A percentile compares a stretch with the other conserved stretches of the same genome.
Conservation (phyloP, 2,888 invertebrate genomes). For the Melanostoma scalare region DNA sequence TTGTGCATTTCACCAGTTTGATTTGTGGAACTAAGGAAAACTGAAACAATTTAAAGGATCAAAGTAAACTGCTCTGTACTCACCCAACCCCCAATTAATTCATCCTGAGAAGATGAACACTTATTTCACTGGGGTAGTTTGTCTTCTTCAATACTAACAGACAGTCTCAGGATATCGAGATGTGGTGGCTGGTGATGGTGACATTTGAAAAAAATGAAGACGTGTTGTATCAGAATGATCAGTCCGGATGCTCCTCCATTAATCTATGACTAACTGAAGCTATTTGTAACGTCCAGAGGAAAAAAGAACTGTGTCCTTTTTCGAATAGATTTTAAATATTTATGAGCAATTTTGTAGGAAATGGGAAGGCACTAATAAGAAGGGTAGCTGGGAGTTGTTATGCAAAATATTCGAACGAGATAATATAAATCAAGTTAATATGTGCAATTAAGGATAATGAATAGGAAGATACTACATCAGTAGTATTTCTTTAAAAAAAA, state of each 20-base stretch:
- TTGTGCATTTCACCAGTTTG: background rate
- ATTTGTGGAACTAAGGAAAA: slow-evolving; percentile 23
- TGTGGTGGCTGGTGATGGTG: slow-evolving; percentile 61
- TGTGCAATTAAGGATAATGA: slow-evolving; percentile 25
- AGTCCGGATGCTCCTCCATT: slow-evolving; percentile 59
- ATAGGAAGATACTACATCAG: too few species aligned
- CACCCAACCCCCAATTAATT: slow-evolving; percentile 45
- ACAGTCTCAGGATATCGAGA: slow-evolving; percentile 35
- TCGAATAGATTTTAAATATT: slow-evolving; percentile 62
- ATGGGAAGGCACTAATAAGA: slow-evolving; percentile 39
- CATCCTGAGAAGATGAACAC: slow-evolving; percentile 53
- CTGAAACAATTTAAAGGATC: slow-evolving; percentile 43
- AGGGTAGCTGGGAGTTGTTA: slow-evolving; percentile 31
- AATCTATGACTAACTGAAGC: slow-evolving; percentile 60
- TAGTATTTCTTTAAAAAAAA: too few species aligned
- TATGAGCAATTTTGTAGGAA: slow-evolving; percentile 64
- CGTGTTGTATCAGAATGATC: slow-evolving; percentile 75
- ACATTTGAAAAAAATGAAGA: slow-evolving; percentile 71
- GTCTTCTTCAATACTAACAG: slow-evolving; percentile 48
- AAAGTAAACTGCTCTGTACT: background rate
- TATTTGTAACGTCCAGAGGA: slow-evolving; percentile 36
- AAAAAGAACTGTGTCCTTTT: background rate
- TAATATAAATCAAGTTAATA: slow-evolving; percentile 52
- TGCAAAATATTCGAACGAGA: slow-evolving; percentile 15
- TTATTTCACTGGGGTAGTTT: slow-evolving; percentile 65